Conservation (phyloP, 23 tunicate species). For the Halocynthia aurantium region DNA sequence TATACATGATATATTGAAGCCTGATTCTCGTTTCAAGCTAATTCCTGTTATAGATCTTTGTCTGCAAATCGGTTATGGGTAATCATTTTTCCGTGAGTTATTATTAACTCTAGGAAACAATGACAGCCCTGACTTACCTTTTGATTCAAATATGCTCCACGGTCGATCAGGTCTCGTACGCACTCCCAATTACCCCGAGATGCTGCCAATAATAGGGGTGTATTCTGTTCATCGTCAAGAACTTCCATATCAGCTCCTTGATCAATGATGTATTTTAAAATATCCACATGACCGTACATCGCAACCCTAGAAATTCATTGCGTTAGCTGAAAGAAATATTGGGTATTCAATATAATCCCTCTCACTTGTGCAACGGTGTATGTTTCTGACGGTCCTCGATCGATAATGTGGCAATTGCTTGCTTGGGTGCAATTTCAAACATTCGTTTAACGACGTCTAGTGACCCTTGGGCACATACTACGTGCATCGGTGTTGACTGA, state of each 20-base stretch:
- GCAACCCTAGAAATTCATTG: constrained; percentile 31
- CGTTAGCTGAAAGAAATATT: background rate
- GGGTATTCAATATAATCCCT: background rate
- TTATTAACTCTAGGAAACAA: too few species aligned
- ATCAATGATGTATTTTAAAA: constrained; percentile 35
- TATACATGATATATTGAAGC: too few species aligned
- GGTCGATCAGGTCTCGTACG: constrained; percentile 32
- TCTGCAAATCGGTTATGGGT: too few species aligned
- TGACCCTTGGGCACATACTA: constrained; percentile 72
- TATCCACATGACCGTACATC: constrained; percentile 62
- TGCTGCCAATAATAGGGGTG: constrained; percentile 72
- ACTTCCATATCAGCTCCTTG: constrained; percentile 51
- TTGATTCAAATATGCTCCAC: background rate
- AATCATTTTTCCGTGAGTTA: too few species aligned
- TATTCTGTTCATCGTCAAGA: constrained; percentile 51
- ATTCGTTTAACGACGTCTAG: constrained; percentile 58
- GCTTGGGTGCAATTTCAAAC: constrained; percentile 60
- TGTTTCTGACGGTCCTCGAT: constrained; percentile 66
- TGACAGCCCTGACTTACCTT: background rate
- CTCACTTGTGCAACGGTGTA: constrained; percentile 83
- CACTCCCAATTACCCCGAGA: constrained; percentile 59
- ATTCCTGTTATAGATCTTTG: too few species aligned
- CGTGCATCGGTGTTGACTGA: constrained; percentile 80
- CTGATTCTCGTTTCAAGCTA: too few species aligned
- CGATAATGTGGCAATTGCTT: constrained; percentile 40